Evolutionary conservation across 2,797 vertebrate genomes (phyloP), one percentile per base, ranked within the genome.

Genomic region (Hemibagrus guttatus): DNA sequence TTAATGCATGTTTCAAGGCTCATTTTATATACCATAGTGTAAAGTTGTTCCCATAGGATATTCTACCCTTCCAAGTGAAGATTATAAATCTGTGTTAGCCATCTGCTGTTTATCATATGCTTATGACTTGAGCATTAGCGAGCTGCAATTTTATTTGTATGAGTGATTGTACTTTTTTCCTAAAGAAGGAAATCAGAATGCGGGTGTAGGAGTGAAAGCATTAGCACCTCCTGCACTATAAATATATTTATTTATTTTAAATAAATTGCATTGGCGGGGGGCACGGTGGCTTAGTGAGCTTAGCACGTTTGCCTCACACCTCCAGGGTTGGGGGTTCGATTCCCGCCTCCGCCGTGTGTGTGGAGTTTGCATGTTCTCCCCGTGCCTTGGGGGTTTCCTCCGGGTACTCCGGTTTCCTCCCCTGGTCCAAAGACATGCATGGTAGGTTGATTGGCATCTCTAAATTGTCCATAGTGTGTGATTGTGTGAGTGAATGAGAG

Each of bases 211-310:
- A 83, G 66, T 9, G 19, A 59, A 75, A 63, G 85, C n/a, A 56
- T 75, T 82, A 49, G 42, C 61, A 75, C 21, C 39, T 84, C 71
- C 42, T 84, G 74, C 75, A 86, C 56, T 76, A 56, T 66, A 46
- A n/a, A n/a, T n/a, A n/a, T 35, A 58, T 81, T 81, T 64, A n/a
- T 64, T 28, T 64, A n/a, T 82, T 46, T 23, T 61, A 68, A 84
- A 71, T 83, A 72, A 75, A 87, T 87, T 86, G 64, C 68, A 82
- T 39, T 83, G 71, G 78, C 31, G n/a, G n/a, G n/a, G n/a, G n/a
- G n/a, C n/a, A n/a, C n/a, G n/a, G n/a, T n/a, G n/a, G n/a, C n/a
- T n/a, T n/a, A n/a, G n/a, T n/a, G n/a, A n/a, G n/a, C n/a, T n/a
- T n/a, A n/a, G n/a, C n/a, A n/a, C n/a, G n/a, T n/a, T n/a, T n/a